Evolutionary conservation across 2,113 vertebrate genomes (phyloP).

Genomic region (Saguinus midas): DNA sequence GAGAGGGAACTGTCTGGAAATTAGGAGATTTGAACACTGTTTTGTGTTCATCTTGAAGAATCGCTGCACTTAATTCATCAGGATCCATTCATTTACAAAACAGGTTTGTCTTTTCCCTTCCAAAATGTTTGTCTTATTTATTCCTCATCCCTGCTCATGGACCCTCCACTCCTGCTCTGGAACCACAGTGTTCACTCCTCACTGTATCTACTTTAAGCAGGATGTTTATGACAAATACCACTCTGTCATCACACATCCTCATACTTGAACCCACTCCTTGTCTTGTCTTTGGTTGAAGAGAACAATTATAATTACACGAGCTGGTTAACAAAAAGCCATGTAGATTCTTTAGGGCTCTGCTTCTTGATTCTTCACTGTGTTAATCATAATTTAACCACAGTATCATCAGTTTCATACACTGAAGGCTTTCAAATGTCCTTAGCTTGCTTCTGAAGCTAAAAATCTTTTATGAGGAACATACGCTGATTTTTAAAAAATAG

Average conservation of each 20-base stretch:
- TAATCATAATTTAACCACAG: neutral
- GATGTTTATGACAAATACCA: neutral
- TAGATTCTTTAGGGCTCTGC: neutral
- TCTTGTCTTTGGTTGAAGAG: neutral
- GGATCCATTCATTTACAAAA: neutral
- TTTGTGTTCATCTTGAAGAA: neutral
- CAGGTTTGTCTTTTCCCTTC: neutral
- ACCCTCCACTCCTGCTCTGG: neutral
- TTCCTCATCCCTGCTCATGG: neutral
- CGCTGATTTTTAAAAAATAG: neutral
- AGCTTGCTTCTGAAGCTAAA: constrained; percentile 10
- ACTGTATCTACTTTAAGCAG: neutral
- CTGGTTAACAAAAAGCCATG: neutral
- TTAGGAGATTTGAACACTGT: neutral
- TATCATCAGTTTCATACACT: neutral
- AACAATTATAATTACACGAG: neutral
- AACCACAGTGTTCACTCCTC: neutral
- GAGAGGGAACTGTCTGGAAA: neutral
- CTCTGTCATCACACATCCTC: neutral
- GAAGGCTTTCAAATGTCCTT: neutral
- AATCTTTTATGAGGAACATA: neutral
- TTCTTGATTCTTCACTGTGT: neutral
- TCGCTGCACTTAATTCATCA: neutral
- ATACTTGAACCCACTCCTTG: neutral
- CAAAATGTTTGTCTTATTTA: neutral